These are phyloP conservation scores for Chydorus sphaericus DNA, from an alignment of 2,888 invertebrate genomes.

Conservation along the genomic window DNA sequence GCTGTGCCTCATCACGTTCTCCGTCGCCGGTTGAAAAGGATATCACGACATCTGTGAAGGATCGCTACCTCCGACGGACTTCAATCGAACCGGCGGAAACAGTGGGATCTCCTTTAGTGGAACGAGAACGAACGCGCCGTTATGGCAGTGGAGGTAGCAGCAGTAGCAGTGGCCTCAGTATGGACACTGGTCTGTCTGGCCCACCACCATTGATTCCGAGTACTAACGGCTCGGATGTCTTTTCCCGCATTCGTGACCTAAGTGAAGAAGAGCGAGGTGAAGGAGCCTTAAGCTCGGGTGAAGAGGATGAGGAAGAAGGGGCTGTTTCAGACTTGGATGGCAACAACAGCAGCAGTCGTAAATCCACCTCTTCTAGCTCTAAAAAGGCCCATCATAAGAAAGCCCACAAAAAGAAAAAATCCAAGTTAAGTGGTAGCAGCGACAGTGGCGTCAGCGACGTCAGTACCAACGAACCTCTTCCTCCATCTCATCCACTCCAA, in stretches of 20 bases:
- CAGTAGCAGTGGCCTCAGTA: constrained; percentile 11
- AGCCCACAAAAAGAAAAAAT: constrained; percentile 9
- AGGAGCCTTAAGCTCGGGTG: constrained; percentile 1
- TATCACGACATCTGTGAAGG: too few relatives aligned
- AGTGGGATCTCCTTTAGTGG: background rate
- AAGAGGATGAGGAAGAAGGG: background rate
- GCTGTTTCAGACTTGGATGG: background rate
- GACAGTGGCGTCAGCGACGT: constrained; percentile 19
- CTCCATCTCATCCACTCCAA: too few relatives aligned
- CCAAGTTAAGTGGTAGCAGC: constrained; percentile 13
- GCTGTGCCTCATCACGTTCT: background rate
- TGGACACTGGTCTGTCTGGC: constrained; percentile 1
- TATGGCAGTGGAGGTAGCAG: constrained; percentile 14
- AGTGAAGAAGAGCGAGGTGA: background rate
- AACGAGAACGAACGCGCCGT: constrained; percentile 9
- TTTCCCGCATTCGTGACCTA: background rate
- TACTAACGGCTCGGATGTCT: constrained; percentile 1
- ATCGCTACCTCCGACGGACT: background rate
- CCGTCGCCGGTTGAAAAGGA: background rate
- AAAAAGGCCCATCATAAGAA: background rate
- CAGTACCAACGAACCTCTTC: constrained; percentile 18
- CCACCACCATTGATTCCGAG: background rate
- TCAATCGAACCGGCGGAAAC: background rate
- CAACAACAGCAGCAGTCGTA: background rate
- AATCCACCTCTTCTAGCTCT: background rate